phyloP scores from a whole-genome alignment of 2,113 vertebrate species.

The Halcyon malimbica region DNA sequence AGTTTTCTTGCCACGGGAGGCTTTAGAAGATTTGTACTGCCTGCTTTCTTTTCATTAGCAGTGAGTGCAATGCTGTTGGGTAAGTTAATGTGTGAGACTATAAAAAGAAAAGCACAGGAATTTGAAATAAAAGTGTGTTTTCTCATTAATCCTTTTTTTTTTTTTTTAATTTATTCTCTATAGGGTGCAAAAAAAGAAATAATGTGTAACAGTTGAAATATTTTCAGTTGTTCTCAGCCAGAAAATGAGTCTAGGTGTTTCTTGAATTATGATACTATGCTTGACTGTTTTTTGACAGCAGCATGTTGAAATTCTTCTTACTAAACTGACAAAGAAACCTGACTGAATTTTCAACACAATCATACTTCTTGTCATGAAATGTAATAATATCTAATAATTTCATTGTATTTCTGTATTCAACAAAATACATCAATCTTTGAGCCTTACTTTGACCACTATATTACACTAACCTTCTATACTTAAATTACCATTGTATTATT shows the following conservation, averaged over 20 bases:
- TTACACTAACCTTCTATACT: background rate
- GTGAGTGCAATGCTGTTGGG: slow-evolving; percentile 75
- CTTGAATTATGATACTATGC: slow-evolving; percentile 64
- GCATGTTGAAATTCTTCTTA: slow-evolving; percentile 68
- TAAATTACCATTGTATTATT: background rate
- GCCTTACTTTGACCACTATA: slow-evolving; percentile 15
- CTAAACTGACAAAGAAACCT: slow-evolving; percentile 56
- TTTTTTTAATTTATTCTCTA: slow-evolving; percentile 36
- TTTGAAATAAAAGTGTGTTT: slow-evolving; percentile 2
- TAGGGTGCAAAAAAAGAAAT: background rate
- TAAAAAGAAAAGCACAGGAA: slow-evolving; percentile 38
- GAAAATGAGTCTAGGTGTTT: slow-evolving; percentile 51
- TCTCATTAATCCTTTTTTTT: slow-evolving; percentile 11
- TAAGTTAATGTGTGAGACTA: slow-evolving; percentile 72
- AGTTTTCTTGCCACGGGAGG: slow-evolving; percentile 79
- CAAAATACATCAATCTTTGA: slow-evolving; percentile 22
- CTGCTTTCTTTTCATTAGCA: slow-evolving; percentile 77
- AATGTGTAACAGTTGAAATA: slow-evolving; percentile 20
- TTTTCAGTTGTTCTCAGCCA: slow-evolving; percentile 52
- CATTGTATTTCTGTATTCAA: slow-evolving; percentile 59
- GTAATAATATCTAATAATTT: slow-evolving; percentile 65
- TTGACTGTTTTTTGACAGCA: slow-evolving; percentile 66
- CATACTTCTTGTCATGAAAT: slow-evolving; percentile 58
- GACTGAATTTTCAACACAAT: slow-evolving; percentile 71
- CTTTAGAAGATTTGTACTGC: slow-evolving; percentile 78